Evolutionary conservation across 2,797 vertebrate species (phyloP).

Genomic region (Lacerta agilis): DNA sequence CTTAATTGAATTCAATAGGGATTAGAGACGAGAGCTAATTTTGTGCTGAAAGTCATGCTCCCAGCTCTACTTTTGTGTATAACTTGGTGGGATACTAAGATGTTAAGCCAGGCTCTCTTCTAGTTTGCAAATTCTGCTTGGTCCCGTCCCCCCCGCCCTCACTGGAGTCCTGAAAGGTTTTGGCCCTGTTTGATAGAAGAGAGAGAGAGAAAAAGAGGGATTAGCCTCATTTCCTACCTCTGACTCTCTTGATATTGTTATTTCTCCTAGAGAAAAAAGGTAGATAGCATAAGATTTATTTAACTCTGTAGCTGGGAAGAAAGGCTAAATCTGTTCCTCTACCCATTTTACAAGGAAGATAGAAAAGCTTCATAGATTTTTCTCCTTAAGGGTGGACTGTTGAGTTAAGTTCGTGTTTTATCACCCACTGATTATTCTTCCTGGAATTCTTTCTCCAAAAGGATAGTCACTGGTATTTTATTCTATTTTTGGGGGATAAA

Average conservation of each 20-base stretch:
- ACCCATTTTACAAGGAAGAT: not conserved
- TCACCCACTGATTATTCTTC: not conserved
- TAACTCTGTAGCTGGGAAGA: not conserved
- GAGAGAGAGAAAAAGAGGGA: not conserved
- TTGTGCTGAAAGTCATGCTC: no score
- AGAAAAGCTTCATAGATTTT: not conserved
- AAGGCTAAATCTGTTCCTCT: not conserved
- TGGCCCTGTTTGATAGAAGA: not conserved
- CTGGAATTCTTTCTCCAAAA: not conserved
- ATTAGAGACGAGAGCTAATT: no score
- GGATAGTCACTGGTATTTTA: not conserved
- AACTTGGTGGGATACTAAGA: no score
- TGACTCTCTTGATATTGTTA: not conserved
- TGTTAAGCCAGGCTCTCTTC: no score
- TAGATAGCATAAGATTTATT: not conserved
- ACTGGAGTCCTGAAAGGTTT: not conserved
- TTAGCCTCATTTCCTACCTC: not conserved
- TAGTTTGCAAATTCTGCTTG: not conserved
- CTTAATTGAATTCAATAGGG: no score
- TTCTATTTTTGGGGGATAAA: not conserved
- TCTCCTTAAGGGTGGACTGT: not conserved
- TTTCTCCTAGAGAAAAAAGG: not conserved
- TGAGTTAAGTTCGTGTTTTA: not conserved
- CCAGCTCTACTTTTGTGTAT: no score
- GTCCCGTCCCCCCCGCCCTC: not conserved